phyloP scores from a whole-genome alignment of 2,113 vertebrate genomes.

The Montifringilla adamsi region DNA sequence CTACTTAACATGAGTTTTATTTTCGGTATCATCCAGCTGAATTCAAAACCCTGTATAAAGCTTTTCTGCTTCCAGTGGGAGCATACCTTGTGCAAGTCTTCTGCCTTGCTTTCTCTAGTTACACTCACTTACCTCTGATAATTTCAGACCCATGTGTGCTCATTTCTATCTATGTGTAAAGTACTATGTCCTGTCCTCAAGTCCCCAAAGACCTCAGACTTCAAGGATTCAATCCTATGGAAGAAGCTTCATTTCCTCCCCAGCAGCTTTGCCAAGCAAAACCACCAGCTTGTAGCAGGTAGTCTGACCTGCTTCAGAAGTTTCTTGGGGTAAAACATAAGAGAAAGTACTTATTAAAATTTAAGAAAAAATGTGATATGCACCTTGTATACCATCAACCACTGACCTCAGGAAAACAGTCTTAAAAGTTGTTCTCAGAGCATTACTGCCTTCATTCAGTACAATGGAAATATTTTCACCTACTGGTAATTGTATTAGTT shows the following conservation, averaged over 20 bases:
- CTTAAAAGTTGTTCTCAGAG: not conserved
- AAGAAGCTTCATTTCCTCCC: not conserved
- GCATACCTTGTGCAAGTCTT: not conserved
- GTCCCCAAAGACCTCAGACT: not conserved
- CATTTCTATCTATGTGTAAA: not conserved
- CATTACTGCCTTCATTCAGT: not conserved
- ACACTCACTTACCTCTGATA: not conserved
- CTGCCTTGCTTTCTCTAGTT: not conserved
- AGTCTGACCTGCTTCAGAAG: not conserved
- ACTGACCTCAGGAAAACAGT: not conserved
- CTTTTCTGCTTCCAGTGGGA: not conserved
- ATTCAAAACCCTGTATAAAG: not conserved
- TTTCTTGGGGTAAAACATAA: not conserved
- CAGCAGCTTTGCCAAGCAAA: not conserved
- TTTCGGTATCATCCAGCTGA: not conserved
- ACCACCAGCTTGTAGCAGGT: not conserved
- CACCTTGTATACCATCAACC: not conserved
- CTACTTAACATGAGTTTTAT: not conserved
- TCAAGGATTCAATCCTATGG: not conserved
- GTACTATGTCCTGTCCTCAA: not conserved
- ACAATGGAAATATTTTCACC: slow-evolving; percentile 15
- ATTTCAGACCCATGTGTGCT: not conserved
- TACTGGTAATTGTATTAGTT: slow-evolving; percentile 29
- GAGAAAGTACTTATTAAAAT: not conserved
- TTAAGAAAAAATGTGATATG: not conserved